Percentiles rank a stretch among this genome's conserved stretches.
phyloP scores from a whole-genome alignment of 2,888 invertebrate genomes.

The Altica lythri region DNA sequence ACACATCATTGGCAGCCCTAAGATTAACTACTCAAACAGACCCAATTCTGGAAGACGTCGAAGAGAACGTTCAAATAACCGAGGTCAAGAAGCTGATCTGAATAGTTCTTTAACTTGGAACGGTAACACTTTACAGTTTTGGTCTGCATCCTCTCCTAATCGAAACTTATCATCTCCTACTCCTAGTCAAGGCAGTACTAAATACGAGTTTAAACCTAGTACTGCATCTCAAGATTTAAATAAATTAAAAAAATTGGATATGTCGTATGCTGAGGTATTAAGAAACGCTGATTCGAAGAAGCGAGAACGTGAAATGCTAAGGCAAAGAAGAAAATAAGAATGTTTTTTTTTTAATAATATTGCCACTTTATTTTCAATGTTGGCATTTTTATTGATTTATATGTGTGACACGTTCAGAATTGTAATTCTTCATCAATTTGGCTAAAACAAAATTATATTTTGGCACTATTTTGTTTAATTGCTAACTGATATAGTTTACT shows the following conservation, averaged over 20 bases:
- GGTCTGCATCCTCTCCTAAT: constrained; percentile 62
- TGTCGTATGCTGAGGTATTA: constrained; percentile 84
- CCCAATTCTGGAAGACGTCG: constrained; percentile 55
- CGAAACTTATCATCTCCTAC: constrained; percentile 61
- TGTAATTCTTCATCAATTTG: no score
- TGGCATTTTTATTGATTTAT: no score
- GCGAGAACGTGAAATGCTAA: constrained; percentile 38
- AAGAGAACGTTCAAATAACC: constrained; percentile 61
- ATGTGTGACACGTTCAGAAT: no score
- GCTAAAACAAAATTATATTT: no score
- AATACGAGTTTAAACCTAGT: constrained; percentile 65
- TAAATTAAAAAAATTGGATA: constrained; percentile 77
- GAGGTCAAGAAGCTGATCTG: constrained; percentile 35
- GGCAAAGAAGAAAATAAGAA: constrained; percentile 43
- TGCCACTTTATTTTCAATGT: no score
- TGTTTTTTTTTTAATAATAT: no score
- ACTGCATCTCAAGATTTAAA: constrained; percentile 83
- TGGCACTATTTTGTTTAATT: no score
- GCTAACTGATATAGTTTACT: no score
- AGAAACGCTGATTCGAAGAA: constrained; percentile 67
- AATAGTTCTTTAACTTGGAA: constrained; percentile 61
- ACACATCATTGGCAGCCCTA: constrained; percentile 64
- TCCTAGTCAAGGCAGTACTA: constrained; percentile 61
- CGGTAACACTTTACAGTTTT: constrained; percentile 73
- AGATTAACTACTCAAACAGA: constrained; percentile 64